Conservation (phyloP, 2,888 invertebrate genomes). For the Meloe dianella region DNA sequence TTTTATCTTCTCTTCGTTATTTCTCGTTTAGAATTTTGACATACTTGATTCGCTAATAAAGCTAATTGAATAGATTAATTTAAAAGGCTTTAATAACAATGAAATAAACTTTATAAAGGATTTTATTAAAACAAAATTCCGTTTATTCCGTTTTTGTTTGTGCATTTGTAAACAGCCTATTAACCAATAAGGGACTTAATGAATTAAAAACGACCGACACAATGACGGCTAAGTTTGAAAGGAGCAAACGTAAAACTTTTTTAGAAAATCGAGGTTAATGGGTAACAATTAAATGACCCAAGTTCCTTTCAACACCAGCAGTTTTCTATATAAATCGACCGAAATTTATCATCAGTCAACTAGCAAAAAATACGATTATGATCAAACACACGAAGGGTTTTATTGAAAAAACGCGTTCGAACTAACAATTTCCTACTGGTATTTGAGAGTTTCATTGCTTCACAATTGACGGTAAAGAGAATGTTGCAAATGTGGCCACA, state of each 20-base stretch:
- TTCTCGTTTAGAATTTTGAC: slow-evolving; percentile 15
- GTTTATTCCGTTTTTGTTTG: slow-evolving; percentile 38
- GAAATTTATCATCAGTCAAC: slow-evolving; percentile 38
- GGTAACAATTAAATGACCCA: slow-evolving; percentile 42
- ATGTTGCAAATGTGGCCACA: neutral
- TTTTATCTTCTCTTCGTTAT: slow-evolving; percentile 8
- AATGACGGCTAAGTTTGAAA: slow-evolving; percentile 25
- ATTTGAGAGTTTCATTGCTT: neutral
- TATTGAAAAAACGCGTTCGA: slow-evolving; percentile 34
- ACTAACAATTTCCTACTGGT: slow-evolving; percentile 20
- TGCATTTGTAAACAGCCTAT: slow-evolving; percentile 41
- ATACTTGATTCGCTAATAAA: slow-evolving; percentile 23
- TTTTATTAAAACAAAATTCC: slow-evolving; percentile 26
- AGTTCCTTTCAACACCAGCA: slow-evolving; percentile 42
- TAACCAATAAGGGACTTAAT: slow-evolving; percentile 28
- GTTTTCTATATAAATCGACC: slow-evolving; percentile 43
- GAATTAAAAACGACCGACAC: neutral
- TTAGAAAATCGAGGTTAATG: slow-evolving; percentile 27
- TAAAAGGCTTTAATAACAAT: slow-evolving; percentile 14
- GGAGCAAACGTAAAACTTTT: slow-evolving; percentile 33
- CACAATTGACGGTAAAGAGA: neutral
- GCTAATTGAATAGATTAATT: slow-evolving; percentile 25
- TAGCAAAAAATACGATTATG: slow-evolving; percentile 41
- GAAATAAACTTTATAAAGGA: slow-evolving; percentile 21
- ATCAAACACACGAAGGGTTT: slow-evolving; percentile 29